phyloP scores from a whole-genome alignment of 2,797 vertebrate species.

The Ctenopoma multispine region DNA sequence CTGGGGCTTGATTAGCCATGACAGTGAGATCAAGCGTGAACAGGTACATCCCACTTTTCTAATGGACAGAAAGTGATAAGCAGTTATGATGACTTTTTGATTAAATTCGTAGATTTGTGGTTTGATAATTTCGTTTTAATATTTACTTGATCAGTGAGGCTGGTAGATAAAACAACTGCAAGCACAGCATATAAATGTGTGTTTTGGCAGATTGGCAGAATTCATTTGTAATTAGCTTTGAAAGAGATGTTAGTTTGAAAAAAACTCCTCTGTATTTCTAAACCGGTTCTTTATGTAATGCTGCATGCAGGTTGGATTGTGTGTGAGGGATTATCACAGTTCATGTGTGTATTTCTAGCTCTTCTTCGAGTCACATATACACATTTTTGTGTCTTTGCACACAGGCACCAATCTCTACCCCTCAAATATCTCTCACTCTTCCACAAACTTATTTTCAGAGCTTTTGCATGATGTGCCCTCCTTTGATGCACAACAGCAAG shows the following conservation, averaged over 20 bases:
- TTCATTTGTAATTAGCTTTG: background rate
- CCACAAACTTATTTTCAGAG: conserved; percentile 44
- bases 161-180: conserved; percentile 1
- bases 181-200: background rate
- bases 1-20: conserved; percentile 3
- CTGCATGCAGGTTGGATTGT: too few species aligned
- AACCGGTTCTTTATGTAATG: background rate
- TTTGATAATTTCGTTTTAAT: conserved; percentile 25
- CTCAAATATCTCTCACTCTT: conserved; percentile 33
- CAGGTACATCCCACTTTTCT: background rate
- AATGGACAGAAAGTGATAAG: background rate
- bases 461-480: conserved; percentile 28
- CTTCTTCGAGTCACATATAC: background rate
- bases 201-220: background rate
- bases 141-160: conserved; percentile 19
- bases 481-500: conserved; percentile 56
- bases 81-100: conserved; percentile 12
- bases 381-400: conserved; percentile 17
- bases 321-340: background rate
- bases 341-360: background rate
- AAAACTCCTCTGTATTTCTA: background rate
- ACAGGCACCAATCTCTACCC: conserved; percentile 4
- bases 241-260: background rate
- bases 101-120: conserved; percentile 12
- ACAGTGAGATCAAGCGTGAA: conserved; percentile 20